Percentiles rank a stretch among this genome's conserved stretches.
Evolutionary conservation across 1,140 invertebrate species (phyloP).

Genomic region (Drosophila lini): DNA sequence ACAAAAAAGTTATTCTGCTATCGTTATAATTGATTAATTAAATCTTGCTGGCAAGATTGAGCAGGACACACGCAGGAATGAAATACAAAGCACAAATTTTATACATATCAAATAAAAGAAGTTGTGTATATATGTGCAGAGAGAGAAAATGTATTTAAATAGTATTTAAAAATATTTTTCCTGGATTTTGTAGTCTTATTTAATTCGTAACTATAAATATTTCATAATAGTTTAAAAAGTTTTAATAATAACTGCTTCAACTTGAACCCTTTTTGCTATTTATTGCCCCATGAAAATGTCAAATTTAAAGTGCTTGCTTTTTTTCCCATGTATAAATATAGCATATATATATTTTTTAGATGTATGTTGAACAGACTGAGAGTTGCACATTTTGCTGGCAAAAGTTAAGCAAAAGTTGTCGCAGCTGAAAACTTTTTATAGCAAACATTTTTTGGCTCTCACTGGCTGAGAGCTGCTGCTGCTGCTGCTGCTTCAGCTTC

Average conservation of each 20-base stretch:
- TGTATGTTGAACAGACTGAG: conserved; percentile 17
- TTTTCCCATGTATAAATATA: conserved; percentile 15
- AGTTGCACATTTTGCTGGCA: conserved; percentile 59
- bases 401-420: conserved; percentile 75
- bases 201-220: background rate
- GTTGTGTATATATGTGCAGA: background rate
- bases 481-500: conserved; percentile 15
- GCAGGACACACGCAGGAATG: conserved; percentile 27
- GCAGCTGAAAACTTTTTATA: conserved; percentile 68
- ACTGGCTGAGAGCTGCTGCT: conserved; percentile 12
- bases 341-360: conserved; percentile 12
- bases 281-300: background rate
- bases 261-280: background rate
- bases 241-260: background rate
- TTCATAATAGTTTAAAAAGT: background rate
- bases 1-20: conserved; percentile 62
- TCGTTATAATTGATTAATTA: conserved; percentile 81
- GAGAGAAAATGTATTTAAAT: background rate
- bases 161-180: no score
- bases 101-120: conserved; percentile 4
- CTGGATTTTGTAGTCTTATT: no score
- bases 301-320: background rate
- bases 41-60: conserved; percentile 60
- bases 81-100: conserved; percentile 26
- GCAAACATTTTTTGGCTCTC: conserved; percentile 64